Evolutionary conservation across 53 echinoderm and acorn worm genomes (phyloP).

Genomic region (Arbacia lixula): DNA sequence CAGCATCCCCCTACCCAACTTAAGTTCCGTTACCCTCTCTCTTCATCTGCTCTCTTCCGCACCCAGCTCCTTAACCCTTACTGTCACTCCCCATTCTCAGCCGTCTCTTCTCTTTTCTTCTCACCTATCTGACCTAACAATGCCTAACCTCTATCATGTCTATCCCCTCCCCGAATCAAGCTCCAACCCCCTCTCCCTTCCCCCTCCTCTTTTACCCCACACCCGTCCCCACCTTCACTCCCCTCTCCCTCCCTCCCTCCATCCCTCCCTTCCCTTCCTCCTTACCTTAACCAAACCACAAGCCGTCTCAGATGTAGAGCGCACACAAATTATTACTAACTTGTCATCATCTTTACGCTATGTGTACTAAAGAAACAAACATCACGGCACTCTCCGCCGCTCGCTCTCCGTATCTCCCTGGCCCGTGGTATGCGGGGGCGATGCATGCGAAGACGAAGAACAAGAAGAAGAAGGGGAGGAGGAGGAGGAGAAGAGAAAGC

Average conservation of each 20-base stretch:
- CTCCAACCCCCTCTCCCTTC: too few species aligned
- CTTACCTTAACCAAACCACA: too few species aligned
- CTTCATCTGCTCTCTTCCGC: neutral
- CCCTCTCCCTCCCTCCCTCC: too few species aligned
- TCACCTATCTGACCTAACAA: too few species aligned
- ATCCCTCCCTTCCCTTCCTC: too few species aligned
- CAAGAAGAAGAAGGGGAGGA: too few species aligned
- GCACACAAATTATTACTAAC: constrained; percentile 50
- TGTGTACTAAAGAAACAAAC: constrained; percentile 52
- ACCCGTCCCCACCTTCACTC: neutral
- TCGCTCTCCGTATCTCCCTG: neutral
- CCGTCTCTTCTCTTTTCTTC: too few species aligned
- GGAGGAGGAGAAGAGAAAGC: too few species aligned
- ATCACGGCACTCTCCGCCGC: constrained; percentile 11
- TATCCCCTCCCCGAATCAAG: too few species aligned
- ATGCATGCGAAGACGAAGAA: constrained; percentile 22
- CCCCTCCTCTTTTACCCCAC: neutral
- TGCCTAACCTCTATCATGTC: too few species aligned
- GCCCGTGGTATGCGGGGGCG: constrained; percentile 2
- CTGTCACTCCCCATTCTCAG: too few species aligned
- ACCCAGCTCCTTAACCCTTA: constrained; percentile 4
- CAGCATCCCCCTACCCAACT: neutral
- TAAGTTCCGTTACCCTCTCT: neutral
- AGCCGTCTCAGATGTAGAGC: neutral
- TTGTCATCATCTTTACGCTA: constrained; percentile 52